Base-by-base conservation (phyloP, 2,797 vertebrate genomes). In the Acanthurus lineatus region DNA sequence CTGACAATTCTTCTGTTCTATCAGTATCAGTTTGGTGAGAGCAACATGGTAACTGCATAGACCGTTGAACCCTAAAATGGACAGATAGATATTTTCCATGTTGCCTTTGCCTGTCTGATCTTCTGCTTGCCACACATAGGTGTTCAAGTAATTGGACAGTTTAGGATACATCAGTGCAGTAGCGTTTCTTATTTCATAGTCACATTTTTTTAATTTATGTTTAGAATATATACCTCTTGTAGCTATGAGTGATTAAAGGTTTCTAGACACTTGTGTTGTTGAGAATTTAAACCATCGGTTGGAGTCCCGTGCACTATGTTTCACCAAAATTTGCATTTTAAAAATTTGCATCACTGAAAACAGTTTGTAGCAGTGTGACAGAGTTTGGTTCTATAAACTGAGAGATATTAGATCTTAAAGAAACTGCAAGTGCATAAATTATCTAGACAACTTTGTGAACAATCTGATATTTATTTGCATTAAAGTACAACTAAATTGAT, bases 81-180 rank as follows among this genome's bases (percentile, higher is more conserved):
- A 74, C 67, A 19, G 28, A 72, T 51, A 73, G 49, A 76, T 45
- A 80, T 75, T 68, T 81, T 66, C 75, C 85, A 77, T 73, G 82
- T 80, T 84, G 85, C 81, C 83, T 87, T 79, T 79, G 84, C 83
- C 69, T 64, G 73, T 68, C 47, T 77, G 57, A 70, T 67, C 47
- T 28, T 47, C 45, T 58, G 52, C 59, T 68, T 60, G 40, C 53
- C 66, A 58, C 45, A 48, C 12, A 32, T 49, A 57, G 58, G 38
- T 22, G 42, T 68, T 69, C 38, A 56, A 60, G 57, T 3, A 32
- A 32, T 32, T 32, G 28, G 28, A 32, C 40, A 40, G 52, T 16
- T 69, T 71, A 56, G 38, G 45, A 57, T 70, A 11, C 54, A 25
- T 47, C 35, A 51, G 59, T 3, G 25, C 22, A 53, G 38, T 3